Conservation (phyloP, 2,797 vertebrate genomes). For the Ispidina picta region DNA sequence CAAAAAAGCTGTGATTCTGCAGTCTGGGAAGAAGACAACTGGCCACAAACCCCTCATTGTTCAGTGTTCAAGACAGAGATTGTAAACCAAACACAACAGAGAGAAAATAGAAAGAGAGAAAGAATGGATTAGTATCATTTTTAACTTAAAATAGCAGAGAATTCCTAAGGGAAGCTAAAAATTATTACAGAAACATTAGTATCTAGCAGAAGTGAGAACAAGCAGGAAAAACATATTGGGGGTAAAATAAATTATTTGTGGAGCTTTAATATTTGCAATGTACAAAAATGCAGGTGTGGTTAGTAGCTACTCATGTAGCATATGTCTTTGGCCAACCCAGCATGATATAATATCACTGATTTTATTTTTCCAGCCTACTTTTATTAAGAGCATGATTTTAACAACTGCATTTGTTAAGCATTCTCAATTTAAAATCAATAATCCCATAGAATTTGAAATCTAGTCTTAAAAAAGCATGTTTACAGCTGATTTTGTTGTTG, state of each 20-base stretch:
- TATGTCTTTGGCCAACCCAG: background rate
- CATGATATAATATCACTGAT: background rate
- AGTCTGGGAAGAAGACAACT: background rate
- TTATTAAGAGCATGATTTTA: background rate
- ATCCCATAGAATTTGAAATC: background rate
- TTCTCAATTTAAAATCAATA: background rate
- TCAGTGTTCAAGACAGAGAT: background rate
- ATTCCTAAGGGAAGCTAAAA: background rate
- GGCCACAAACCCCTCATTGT: background rate
- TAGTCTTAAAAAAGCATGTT: background rate
- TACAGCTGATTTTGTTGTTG: background rate
- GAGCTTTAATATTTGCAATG: background rate
- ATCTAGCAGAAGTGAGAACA: background rate
- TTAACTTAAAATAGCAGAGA: background rate
- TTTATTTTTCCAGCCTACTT: background rate
- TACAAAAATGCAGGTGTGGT: background rate
- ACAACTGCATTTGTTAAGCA: background rate
- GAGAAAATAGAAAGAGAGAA: background rate
- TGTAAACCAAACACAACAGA: background rate
- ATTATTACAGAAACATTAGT: background rate
- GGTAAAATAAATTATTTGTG: background rate
- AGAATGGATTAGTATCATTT: background rate
- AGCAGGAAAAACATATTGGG: background rate
- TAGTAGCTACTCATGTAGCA: background rate
- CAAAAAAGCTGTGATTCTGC: background rate